phyloP scores from a whole-genome alignment of 2,797 vertebrate genomes.

The Pipistrellus kuhlii region DNA sequence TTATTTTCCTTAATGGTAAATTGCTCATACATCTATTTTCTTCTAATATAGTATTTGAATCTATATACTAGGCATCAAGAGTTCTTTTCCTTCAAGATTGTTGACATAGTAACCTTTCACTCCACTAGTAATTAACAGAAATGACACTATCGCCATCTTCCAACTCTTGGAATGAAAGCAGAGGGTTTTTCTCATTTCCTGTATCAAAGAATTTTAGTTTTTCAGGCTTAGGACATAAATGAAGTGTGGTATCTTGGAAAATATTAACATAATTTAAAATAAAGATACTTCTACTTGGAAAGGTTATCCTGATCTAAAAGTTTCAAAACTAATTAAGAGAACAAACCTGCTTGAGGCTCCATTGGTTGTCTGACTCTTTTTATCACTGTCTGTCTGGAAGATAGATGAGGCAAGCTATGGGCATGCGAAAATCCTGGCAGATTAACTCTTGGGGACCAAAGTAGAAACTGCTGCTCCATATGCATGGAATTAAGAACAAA shows the following conservation, averaged over 20 bases:
- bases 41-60: background rate
- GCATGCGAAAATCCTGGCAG: background rate
- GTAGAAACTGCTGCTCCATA: background rate
- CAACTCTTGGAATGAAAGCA: background rate
- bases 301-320: conserved; percentile 57
- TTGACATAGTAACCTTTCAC: background rate
- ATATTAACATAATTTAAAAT: conserved; percentile 36
- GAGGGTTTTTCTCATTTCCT: conserved; percentile 19
- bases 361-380: background rate
- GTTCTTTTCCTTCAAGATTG: background rate
- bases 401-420: background rate
- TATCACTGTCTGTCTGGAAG: conserved; percentile 6
- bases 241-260: conserved; percentile 41
- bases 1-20: conserved; percentile 2
- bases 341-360: background rate
- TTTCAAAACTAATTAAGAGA: conserved; percentile 49
- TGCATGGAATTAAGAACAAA: background rate
- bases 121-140: background rate
- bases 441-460: conserved; percentile 33
- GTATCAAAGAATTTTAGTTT: background rate
- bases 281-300: conserved; percentile 8
- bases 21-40: background rate
- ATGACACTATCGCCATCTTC: background rate
- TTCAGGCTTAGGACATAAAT: conserved; percentile 39
- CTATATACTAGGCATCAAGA: background rate